phyloP scores from a whole-genome alignment of 2,797 vertebrate species.

The Graptemys geographica region DNA sequence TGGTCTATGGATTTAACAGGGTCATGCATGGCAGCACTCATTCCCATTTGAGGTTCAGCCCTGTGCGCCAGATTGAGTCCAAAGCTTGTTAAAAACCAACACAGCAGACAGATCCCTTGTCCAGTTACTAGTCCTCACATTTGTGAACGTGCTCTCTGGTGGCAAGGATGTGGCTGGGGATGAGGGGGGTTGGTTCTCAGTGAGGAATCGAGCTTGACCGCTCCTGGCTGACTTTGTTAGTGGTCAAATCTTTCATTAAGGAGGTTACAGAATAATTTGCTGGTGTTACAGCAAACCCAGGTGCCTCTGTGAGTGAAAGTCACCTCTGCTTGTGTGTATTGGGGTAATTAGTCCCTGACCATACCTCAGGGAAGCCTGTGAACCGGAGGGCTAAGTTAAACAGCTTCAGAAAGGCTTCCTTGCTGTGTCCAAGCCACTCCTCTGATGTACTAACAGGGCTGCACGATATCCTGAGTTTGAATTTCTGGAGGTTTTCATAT shows the following conservation, averaged over 20 bases:
- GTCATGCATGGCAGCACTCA: not conserved
- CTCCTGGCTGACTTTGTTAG: not conserved
- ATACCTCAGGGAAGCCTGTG: not conserved
- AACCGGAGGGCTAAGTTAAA: not conserved
- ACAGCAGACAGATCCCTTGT: not conserved
- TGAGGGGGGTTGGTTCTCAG: accelerated
- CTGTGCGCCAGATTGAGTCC: not conserved
- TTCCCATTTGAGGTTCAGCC: no score
- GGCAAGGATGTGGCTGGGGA: not conserved
- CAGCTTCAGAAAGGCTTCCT: not conserved
- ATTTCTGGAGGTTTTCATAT: not conserved
- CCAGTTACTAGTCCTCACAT: not conserved
- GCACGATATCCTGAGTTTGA: not conserved
- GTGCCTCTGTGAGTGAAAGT: not conserved
- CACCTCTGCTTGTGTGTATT: accelerated
- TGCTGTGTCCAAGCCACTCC: not conserved
- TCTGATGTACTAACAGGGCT: not conserved
- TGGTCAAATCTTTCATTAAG: not conserved
- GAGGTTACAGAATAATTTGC: not conserved
- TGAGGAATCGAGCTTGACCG: accelerated
- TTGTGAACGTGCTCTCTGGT: not conserved
- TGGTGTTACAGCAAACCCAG: accelerated
- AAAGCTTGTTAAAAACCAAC: not conserved
- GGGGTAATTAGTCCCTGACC: not conserved
- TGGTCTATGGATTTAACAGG: not conserved